Conservation (phyloP, 2,113 vertebrate species). For the Gymnogyps californianus region DNA sequence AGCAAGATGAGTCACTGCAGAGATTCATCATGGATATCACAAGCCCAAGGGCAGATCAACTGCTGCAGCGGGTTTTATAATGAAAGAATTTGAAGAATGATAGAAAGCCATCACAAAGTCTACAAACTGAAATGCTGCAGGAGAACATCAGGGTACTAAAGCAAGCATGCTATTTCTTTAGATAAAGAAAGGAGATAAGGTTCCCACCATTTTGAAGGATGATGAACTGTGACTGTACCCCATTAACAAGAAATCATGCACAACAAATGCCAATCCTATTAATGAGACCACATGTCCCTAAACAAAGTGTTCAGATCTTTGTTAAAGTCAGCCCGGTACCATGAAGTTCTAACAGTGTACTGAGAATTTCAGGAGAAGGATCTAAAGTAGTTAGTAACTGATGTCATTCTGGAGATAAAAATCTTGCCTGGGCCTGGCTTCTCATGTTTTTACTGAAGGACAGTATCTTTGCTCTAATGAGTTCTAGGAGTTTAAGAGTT, state of each 20-base stretch:
- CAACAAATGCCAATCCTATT: not conserved
- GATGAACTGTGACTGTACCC: not conserved
- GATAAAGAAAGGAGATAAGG: not conserved
- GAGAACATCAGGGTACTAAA: not conserved
- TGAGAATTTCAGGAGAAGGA: not conserved
- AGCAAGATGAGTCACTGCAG: conserved; percentile 2
- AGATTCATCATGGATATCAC: not conserved
- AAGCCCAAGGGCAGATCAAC: not conserved
- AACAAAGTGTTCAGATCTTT: not conserved
- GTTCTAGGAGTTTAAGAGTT: not conserved
- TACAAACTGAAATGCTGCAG: not conserved
- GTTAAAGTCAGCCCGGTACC: not conserved
- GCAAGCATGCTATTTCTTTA: not conserved
- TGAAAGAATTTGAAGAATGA: not conserved
- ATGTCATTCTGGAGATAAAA: not conserved
- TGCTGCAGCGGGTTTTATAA: not conserved
- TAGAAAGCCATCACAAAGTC: not conserved
- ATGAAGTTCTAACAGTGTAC: not conserved
- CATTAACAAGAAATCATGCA: not conserved
- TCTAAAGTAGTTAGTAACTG: not conserved
- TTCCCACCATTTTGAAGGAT: not conserved
- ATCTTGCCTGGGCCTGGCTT: not conserved
- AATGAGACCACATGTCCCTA: not conserved
- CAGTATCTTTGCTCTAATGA: not conserved
- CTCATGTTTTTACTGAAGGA: not conserved